Percentiles rank a stretch among this genome's conserved stretches.
Conservation (phyloP, 2,113 vertebrate species). For the Ceuthmochares aereus region DNA sequence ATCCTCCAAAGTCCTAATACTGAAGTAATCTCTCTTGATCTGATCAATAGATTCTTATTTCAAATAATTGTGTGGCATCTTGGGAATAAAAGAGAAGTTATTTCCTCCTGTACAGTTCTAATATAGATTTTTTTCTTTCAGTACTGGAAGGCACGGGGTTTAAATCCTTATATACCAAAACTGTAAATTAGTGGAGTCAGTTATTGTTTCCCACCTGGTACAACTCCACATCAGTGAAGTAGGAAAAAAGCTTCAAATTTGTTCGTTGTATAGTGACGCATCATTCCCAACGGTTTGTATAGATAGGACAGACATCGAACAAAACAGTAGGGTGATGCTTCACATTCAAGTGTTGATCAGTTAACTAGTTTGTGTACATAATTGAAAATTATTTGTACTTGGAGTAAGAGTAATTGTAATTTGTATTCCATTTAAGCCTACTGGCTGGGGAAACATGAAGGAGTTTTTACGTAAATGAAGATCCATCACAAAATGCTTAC, state of each 20-base stretch:
- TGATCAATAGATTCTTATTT: slow-evolving; percentile 16
- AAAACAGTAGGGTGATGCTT: background rate
- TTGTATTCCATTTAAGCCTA: background rate
- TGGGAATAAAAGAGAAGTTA: slow-evolving; percentile 8
- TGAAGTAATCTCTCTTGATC: slow-evolving; percentile 22
- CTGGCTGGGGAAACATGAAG: background rate
- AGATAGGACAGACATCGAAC: background rate
- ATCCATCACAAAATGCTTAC: background rate
- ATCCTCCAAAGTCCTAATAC: background rate
- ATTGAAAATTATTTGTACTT: background rate
- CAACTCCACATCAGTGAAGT: background rate
- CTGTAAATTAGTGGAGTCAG: background rate
- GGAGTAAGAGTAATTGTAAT: background rate
- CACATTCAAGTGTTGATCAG: background rate
- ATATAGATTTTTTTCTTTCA: background rate
- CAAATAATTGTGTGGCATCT: background rate
- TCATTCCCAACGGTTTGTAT: background rate
- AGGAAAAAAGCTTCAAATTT: background rate
- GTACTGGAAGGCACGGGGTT: background rate
- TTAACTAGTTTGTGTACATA: background rate
- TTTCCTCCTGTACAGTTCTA: background rate
- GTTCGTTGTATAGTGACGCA: background rate
- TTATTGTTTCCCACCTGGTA: background rate
- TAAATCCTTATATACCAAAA: background rate
- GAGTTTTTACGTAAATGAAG: background rate